Conservation (phyloP, 2,113 vertebrate species). For the Montifringilla adamsi region DNA sequence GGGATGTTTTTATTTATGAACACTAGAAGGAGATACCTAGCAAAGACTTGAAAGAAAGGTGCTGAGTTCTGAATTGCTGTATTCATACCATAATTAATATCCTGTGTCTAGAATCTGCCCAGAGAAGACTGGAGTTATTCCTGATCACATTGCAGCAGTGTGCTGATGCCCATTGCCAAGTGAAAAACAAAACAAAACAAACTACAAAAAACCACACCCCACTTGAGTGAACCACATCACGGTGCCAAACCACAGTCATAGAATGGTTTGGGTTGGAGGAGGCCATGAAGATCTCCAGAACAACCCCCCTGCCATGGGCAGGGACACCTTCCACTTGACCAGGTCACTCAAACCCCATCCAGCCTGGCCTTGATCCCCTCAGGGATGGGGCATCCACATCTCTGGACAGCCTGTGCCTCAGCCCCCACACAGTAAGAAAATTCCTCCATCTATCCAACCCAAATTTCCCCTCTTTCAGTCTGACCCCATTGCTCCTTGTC, state of each 20-base stretch:
- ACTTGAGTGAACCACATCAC: background rate
- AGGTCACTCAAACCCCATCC: background rate
- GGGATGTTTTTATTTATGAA: background rate
- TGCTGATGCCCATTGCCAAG: background rate
- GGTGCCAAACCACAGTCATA: accelerated
- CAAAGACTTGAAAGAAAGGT: background rate
- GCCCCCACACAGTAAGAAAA: background rate
- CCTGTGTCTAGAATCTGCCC: background rate
- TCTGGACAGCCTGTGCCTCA: background rate
- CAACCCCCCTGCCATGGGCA: background rate
- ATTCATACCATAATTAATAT: background rate
- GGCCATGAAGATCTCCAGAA: background rate
- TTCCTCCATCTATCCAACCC: background rate
- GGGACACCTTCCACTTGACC: background rate
- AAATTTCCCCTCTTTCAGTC: too few species aligned
- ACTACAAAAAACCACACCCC: accelerated
- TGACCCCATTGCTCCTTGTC: background rate
- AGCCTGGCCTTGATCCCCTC: background rate
- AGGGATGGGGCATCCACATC: background rate
- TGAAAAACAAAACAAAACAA: too few species aligned
- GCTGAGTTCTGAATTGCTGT: background rate
- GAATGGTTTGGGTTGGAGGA: background rate
- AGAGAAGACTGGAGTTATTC: background rate
- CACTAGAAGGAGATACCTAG: background rate
- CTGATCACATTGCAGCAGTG: background rate